Evolutionary conservation across 1,140 invertebrate species (phyloP), one percentile per base, ranked within the genome.

Genomic region (Bombus turneri): DNA sequence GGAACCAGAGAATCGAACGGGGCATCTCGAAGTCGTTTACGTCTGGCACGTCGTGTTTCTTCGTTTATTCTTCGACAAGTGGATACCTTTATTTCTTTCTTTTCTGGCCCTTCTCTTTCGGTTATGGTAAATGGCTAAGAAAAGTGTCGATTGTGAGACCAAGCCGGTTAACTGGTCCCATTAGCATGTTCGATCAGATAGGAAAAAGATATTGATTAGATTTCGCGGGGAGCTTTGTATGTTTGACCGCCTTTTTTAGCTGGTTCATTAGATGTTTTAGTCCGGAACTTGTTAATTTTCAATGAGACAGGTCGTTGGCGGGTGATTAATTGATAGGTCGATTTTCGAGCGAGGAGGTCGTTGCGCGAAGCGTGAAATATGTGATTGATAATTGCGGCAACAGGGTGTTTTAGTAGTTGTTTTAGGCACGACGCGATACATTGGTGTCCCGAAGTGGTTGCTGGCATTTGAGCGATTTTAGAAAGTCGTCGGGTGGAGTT

Each of bases 111-210:
- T 78, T n/a, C 39, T 57, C n/a, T 41, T 76, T 57, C 10, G 25
- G 5, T 39, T 53, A n/a, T 69, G 72, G 31, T 10, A 68, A 79
- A 53, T 37, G 12, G 62, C 64, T 41, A n/a, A 59, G 41, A 43
- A 84, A 84, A 81, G 81, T 69, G 81, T 75, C 68, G 82, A 86
- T 88, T 69, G 76, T 73, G 80, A 72, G 64, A 73, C 53, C 59
- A 43, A 28, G 22, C 71, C 57, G 68, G 87, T 81, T 72, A 78
- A 53, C 76, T 28, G 53, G 68, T 66, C 62, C 69, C 68, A 89
- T 89, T 89, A 88, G 37, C 75, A 80, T 82, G 75, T 64, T 37
- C 64, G 66, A 89, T 89, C 83, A 81, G 87, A 85, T 86, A 88
- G 57, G 88, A 74, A 69, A 79, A 72, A 78, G 80, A 89, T 86